Base-by-base conservation (phyloP, 2,113 vertebrate species). In the Hassar affinis region DNA sequence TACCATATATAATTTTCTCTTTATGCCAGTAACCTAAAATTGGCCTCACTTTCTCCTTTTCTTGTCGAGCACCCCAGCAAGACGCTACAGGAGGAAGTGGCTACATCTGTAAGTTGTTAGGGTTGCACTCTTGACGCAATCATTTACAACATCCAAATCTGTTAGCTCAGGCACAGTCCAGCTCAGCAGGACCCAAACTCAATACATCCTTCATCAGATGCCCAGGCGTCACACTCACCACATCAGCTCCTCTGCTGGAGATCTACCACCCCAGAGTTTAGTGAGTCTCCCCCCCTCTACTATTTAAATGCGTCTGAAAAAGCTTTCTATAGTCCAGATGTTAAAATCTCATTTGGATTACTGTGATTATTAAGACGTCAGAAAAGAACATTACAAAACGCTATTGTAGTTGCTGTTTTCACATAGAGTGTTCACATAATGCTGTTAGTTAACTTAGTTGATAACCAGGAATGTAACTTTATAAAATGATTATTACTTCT, bases 31-130 rank as follows among this genome's bases (percentile, higher is more conserved):
- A 51, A 74, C 64, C 54, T 25, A 52, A 57, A 79, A 27, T 59
- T 68, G 64, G n/a, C 42, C 18, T 12, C 17, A 33, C 61, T 80
- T 56, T 82, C 47, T 61, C 54, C 38, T 61, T 69, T 49, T 59
- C 77, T 86, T 27, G 62, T 64, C 66, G 64, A 80, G 35, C 79
- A 51, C 76, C 68, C 61, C 74, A 75, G 38, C 78, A 80, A 74
- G 72, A 87, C 75, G 78, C 79, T 81, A 56, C 71, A 78, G 47
- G 78, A 87, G 79, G 82, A 87, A 87, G 59, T 81, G 54, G 82
- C 64, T 78, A 84, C 86, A 87, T 81, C 82, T 87, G 86, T 84
- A 72, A 78, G 8, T 87, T 76, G 79, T 87, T 87, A 84, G 72
- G 45, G 79, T 66, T 76, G 75, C 64, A 66, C 82, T 80, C 76